phyloP scores from a whole-genome alignment of 2,888 invertebrate genomes.

The Microplitis deprimator region DNA sequence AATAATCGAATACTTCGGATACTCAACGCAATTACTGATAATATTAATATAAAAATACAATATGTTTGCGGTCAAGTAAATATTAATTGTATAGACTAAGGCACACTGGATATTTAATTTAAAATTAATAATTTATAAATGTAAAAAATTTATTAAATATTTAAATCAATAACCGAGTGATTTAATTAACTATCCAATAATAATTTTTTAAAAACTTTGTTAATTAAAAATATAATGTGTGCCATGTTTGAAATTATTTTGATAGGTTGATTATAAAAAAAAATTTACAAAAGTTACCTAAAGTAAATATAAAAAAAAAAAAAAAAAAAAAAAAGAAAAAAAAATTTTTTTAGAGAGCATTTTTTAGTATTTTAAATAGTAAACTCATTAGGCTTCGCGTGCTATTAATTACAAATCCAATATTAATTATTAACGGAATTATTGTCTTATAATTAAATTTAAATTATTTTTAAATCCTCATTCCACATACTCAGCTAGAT shows the following conservation, averaged over 20 bases:
- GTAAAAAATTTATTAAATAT: not conserved
- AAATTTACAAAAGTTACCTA: not conserved
- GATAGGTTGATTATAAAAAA: not conserved
- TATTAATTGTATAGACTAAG: not conserved
- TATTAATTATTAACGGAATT: constrained; percentile 2
- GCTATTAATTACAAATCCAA: not conserved
- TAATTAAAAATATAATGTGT: not conserved
- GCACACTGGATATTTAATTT: not conserved
- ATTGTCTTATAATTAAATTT: constrained; percentile 10
- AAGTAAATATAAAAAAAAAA: too few relatives aligned
- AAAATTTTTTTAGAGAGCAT: not conserved
- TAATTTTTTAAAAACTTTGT: not conserved
- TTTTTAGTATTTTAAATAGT: not conserved
- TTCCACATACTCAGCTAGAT: not conserved
- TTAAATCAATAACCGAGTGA: not conserved
- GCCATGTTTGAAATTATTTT: not conserved
- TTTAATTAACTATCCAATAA: not conserved
- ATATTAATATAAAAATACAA: not conserved
- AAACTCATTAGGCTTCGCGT: not conserved
- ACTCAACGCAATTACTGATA: not conserved
- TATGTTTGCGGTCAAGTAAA: not conserved
- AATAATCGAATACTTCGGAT: not conserved
- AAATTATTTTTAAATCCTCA: constrained; percentile 1
- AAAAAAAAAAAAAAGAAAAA: not conserved
- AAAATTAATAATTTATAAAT: not conserved